Evolutionary conservation across 1,140 invertebrate genomes (phyloP).

Genomic region (Euura lappo): DNA sequence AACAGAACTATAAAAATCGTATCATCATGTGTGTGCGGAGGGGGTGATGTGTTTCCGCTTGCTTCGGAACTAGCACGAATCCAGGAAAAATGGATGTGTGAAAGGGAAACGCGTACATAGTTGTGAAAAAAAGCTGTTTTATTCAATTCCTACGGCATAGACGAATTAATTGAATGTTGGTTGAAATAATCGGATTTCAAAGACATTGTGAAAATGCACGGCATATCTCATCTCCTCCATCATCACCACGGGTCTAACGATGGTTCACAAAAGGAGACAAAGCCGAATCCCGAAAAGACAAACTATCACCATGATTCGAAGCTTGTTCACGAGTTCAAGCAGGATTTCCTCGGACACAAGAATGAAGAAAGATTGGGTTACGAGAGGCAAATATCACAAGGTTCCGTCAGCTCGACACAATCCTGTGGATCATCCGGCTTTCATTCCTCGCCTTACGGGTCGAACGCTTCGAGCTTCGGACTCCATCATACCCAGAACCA

Average conservation of each 20-base stretch:
- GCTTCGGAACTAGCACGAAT: no score
- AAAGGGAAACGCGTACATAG: no score
- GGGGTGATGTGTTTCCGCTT: no score
- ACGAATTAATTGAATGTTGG: no score
- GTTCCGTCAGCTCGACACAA: constrained; percentile 53
- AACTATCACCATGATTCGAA: constrained; percentile 38
- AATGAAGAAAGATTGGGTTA: background rate
- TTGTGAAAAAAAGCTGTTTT: no score
- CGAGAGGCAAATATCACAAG: constrained; percentile 42
- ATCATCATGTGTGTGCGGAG: no score
- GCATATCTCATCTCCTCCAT: constrained; percentile 44
- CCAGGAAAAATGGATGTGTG: no score
- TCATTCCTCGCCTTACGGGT: constrained; percentile 43
- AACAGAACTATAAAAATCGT: no score
- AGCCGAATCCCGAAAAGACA: constrained; percentile 30
- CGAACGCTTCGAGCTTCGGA: constrained; percentile 42
- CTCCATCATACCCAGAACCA: constrained; percentile 23
- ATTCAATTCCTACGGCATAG: no score
- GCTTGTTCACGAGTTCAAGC: constrained; percentile 39
- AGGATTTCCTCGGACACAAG: background rate
- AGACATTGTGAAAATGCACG: constrained; percentile 41
- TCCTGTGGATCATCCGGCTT: constrained; percentile 46
- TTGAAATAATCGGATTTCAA: no score
- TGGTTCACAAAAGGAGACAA: constrained; percentile 1
- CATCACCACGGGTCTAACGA: constrained; percentile 35